Percentiles rank a stretch among this genome's conserved stretches.
phyloP scores from a whole-genome alignment of 2,888 invertebrate genomes.

The Bembecia ichneumoniformis region DNA sequence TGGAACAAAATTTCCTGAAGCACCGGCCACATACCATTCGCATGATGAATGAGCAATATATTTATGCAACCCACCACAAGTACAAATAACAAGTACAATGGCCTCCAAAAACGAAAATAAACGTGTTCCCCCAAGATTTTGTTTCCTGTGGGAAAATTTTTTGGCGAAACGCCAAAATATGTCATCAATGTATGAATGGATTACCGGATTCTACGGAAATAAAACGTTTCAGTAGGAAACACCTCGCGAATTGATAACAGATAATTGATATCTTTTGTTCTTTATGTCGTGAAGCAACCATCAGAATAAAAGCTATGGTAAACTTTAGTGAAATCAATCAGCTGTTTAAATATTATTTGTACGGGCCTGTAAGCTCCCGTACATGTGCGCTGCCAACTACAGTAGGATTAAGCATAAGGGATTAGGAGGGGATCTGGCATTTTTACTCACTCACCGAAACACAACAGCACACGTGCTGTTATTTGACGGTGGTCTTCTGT shows the following conservation, averaged over 20 bases:
- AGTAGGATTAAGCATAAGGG: too few relatives aligned
- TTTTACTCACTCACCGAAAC: too few relatives aligned
- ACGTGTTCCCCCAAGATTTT: neutral
- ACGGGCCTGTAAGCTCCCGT: too few relatives aligned
- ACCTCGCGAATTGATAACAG: neutral
- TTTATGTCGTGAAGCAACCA: too few relatives aligned
- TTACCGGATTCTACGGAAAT: slow-evolving; percentile 14
- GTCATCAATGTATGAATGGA: slow-evolving; percentile 14
- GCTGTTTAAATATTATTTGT: too few relatives aligned
- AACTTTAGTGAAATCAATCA: too few relatives aligned
- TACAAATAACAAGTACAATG: neutral
- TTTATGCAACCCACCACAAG: neutral
- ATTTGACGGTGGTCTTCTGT: too few relatives aligned
- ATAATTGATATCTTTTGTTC: too few relatives aligned
- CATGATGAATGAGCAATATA: neutral
- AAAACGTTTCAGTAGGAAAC: slow-evolving; percentile 6
- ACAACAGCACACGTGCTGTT: too few relatives aligned
- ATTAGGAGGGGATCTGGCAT: too few relatives aligned
- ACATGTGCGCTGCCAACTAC: too few relatives aligned
- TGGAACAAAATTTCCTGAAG: neutral
- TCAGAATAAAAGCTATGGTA: too few relatives aligned
- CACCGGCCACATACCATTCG: neutral
- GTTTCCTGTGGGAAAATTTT: slow-evolving; percentile 4
- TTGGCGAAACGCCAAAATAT: slow-evolving; percentile 15
- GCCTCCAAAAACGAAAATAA: neutral